phyloP scores from a whole-genome alignment of 2,888 invertebrate species.

The Cyrtodaria siliqua region DNA sequence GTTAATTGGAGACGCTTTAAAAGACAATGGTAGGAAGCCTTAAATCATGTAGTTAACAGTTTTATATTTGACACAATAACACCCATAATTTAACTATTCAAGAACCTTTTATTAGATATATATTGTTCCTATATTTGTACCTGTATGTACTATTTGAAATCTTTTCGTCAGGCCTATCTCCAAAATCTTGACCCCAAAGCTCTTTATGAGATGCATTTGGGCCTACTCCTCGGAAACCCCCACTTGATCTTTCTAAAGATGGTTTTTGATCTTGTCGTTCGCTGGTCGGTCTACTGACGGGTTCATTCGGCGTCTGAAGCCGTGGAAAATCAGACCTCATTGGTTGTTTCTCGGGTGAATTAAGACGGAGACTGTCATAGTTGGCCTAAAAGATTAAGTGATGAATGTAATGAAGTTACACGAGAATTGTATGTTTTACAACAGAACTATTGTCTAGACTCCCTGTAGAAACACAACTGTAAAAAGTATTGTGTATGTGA shows the following conservation, averaged over 20 bases:
- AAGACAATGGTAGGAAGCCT: too few species aligned
- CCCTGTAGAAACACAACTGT: too few species aligned
- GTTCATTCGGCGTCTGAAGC: background rate
- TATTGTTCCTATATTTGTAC: conserved; percentile 16
- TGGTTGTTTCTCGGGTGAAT: conserved; percentile 44
- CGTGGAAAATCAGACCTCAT: background rate
- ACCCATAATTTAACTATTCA: too few species aligned
- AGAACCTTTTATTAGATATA: too few species aligned
- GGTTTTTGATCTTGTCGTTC: background rate
- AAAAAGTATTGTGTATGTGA: too few species aligned
- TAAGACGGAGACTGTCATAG: conserved; percentile 42
- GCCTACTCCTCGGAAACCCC: background rate
- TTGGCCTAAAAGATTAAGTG: conserved; percentile 44
- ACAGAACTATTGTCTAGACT: too few species aligned
- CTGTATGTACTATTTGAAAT: conserved; percentile 45
- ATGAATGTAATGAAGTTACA: background rate
- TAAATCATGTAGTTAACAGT: too few species aligned
- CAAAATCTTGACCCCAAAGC: conserved; percentile 51
- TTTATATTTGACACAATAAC: too few species aligned
- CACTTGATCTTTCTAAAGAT: background rate
- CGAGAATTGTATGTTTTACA: too few species aligned
- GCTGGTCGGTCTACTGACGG: background rate
- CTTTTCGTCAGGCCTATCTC: conserved; percentile 44
- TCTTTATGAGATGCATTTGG: conserved; percentile 37
- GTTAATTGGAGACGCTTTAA: too few species aligned